Evolutionary conservation across 2,797 vertebrate genomes (phyloP).

Genomic region (Melanogrammus aeglefinus): DNA sequence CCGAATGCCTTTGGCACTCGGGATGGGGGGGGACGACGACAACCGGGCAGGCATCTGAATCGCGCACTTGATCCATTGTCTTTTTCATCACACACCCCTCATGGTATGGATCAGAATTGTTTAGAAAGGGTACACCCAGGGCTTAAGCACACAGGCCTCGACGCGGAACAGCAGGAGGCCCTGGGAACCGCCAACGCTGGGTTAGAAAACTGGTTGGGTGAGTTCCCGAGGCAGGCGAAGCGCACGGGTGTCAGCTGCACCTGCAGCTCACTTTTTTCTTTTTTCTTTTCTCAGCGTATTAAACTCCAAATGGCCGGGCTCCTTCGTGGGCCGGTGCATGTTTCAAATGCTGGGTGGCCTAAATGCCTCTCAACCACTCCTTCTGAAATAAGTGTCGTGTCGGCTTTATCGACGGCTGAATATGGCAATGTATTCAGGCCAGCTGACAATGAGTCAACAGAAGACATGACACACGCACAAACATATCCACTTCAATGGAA

Average conservation of each 20-base stretch:
- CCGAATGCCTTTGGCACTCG: slow-evolving; percentile 32
- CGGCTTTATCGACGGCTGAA: neutral
- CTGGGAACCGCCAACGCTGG: slow-evolving; percentile 36
- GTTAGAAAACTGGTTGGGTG: slow-evolving; percentile 62
- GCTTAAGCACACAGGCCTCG: slow-evolving; percentile 23
- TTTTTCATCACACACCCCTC: slow-evolving; percentile 29
- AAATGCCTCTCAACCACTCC: neutral
- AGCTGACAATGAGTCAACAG: neutral
- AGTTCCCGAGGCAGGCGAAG: slow-evolving; percentile 50
- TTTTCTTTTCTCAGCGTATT: slow-evolving; percentile 39
- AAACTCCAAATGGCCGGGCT: neutral
- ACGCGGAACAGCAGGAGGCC: slow-evolving; percentile 29
- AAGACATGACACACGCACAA: neutral
- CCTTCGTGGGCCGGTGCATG: neutral
- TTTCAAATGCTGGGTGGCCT: slow-evolving; percentile 10
- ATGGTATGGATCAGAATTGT: slow-evolving; percentile 32
- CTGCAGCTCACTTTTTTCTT: slow-evolving; percentile 53
- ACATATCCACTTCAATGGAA: slow-evolving; percentile 1
- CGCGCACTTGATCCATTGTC: slow-evolving; percentile 51
- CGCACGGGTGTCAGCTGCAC: slow-evolving; percentile 60
- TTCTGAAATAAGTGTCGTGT: slow-evolving; percentile 15
- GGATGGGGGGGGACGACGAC: no score
- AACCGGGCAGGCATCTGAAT: slow-evolving; percentile 52
- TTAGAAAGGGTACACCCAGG: slow-evolving; percentile 11
- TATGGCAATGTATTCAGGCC: neutral